Evolutionary conservation across 2,888 invertebrate species (phyloP).

Genomic region (Marronus borbonicus): DNA sequence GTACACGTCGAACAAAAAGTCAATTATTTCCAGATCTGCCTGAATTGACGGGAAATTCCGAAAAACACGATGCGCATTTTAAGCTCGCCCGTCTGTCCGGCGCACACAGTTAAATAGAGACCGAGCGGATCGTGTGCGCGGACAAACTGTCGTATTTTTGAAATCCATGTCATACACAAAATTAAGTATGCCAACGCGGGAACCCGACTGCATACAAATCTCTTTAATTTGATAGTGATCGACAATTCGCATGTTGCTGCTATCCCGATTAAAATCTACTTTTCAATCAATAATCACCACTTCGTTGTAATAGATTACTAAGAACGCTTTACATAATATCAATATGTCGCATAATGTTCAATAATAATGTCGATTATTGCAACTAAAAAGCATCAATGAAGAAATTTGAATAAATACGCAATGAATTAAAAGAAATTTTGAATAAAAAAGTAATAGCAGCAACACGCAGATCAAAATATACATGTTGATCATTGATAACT

Average conservation of each 20-base stretch:
- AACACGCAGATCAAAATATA: too few species aligned
- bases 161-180: conserved; percentile 18
- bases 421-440: too few species aligned
- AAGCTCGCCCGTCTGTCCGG: not conserved
- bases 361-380: too few species aligned
- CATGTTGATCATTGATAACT: too few species aligned
- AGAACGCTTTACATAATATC: not conserved
- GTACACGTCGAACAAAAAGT: conserved; percentile 16
- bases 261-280: conserved; percentile 8
- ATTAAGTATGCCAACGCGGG: conserved; percentile 10
- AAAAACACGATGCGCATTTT: conserved; percentile 38
- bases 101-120: conserved; percentile 17
- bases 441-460: too few species aligned
- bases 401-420: too few species aligned
- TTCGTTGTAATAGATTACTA: not conserved
- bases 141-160: conserved; percentile 15
- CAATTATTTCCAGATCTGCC: conserved; percentile 38
- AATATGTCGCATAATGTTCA: too few species aligned
- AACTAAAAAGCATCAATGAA: too few species aligned
- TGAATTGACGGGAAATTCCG: conserved; percentile 33
- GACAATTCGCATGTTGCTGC: not conserved
- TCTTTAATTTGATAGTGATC: conserved; percentile 30
- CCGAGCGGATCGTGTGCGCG: not conserved
- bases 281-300: not conserved
- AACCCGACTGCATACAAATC: conserved; percentile 12